Percentiles rank a stretch among this genome's conserved stretches.
Evolutionary conservation across 2,113 vertebrate species (phyloP).

Genomic region (Anhinga rufa): DNA sequence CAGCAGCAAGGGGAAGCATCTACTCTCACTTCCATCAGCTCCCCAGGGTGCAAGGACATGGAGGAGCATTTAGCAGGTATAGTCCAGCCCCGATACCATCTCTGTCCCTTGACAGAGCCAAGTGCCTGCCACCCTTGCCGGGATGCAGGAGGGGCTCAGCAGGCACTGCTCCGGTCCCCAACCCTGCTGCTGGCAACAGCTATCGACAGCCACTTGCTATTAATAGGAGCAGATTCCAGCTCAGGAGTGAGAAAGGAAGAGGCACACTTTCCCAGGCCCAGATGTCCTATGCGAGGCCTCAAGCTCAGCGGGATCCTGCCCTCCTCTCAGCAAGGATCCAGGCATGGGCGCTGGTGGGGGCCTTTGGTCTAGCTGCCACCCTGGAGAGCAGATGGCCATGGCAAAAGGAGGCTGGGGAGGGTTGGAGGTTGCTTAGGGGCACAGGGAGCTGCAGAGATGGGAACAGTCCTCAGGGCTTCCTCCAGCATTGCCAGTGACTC

Average conservation of each 20-base stretch:
- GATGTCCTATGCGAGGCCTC: background rate
- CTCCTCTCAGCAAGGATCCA: background rate
- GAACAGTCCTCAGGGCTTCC: background rate
- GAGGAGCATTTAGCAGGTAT: background rate
- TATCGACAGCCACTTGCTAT: background rate
- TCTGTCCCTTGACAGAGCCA: background rate
- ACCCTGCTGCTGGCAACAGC: background rate
- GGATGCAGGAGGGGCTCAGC: background rate
- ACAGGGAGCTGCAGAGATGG: background rate
- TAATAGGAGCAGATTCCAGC: constrained; percentile 42
- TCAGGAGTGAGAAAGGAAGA: constrained; percentile 36
- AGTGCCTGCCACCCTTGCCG: fast-evolving
- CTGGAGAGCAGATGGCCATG: background rate
- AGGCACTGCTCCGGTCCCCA: fast-evolving
- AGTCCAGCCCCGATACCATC: fast-evolving
- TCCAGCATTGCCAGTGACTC: background rate
- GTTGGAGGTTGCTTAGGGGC: background rate
- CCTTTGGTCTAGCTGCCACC: background rate
- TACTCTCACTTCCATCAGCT: background rate
- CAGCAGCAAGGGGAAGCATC: background rate
- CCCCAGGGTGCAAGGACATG: background rate
- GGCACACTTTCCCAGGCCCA: constrained; percentile 30
- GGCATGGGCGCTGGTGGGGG: background rate
- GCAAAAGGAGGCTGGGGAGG: background rate
- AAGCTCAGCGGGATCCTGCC: background rate